These are phyloP conservation scores for Melieria crassipennis DNA, from an alignment of 2,888 invertebrate species.

Conservation along the genomic window DNA sequence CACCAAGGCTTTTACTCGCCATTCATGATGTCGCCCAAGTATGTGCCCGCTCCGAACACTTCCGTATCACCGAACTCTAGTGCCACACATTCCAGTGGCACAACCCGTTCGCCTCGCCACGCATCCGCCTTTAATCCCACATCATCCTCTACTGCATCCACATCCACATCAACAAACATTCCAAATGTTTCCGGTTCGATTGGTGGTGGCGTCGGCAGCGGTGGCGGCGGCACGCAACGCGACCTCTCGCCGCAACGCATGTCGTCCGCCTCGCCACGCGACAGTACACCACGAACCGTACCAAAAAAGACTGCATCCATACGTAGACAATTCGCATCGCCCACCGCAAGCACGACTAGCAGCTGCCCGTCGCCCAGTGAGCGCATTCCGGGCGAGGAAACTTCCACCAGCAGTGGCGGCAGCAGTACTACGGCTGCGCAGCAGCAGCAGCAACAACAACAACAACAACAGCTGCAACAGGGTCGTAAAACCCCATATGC, in stretches of 20 bases:
- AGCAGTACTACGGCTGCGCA: constrained; percentile 41
- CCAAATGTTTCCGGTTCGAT: constrained; percentile 41
- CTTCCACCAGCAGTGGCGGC: constrained; percentile 48
- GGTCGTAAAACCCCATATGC: constrained; percentile 25
- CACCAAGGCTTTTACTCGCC: constrained; percentile 59
- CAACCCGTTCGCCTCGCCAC: constrained; percentile 42
- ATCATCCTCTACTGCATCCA: constrained; percentile 39
- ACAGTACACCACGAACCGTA: constrained; percentile 63
- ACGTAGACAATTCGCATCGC: constrained; percentile 67
- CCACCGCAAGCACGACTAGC: constrained; percentile 50
- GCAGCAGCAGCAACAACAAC: constrained; percentile 34
- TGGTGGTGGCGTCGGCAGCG: not conserved
- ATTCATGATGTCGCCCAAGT: constrained; percentile 56
- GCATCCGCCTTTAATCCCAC: constrained; percentile 44
- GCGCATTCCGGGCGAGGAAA: constrained; percentile 41
- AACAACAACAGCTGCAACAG: constrained; percentile 37
- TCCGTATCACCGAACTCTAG: constrained; percentile 43
- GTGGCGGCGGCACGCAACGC: constrained; percentile 39
- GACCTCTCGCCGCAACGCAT: constrained; percentile 57
- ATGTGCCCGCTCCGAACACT: constrained; percentile 47
- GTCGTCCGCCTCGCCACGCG: constrained; percentile 56
- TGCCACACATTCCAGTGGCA: constrained; percentile 26
- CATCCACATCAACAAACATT: constrained; percentile 49
- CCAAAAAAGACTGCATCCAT: constrained; percentile 67
- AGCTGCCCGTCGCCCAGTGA: constrained; percentile 54